phyloP scores from a whole-genome alignment of 2,797 vertebrate species.

The Propithecus perrieri region DNA sequence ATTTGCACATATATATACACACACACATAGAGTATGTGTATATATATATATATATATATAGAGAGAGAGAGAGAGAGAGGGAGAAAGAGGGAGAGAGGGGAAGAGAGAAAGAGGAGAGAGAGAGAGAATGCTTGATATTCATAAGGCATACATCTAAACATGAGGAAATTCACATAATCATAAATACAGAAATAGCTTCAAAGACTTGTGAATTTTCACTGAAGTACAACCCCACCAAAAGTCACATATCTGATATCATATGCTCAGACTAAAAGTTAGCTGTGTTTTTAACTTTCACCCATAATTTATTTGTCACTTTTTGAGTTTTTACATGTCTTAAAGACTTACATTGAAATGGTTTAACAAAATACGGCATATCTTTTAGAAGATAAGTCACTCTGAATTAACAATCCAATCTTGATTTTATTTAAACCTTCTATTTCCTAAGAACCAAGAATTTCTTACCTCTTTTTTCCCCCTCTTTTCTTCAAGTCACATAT shows the following conservation, averaged over 20 bases:
- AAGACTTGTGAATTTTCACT: background rate
- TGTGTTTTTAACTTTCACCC: background rate
- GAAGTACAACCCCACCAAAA: background rate
- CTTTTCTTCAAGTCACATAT: background rate
- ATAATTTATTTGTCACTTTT: background rate
- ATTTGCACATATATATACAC: background rate
- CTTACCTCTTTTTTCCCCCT: background rate
- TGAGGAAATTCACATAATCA: background rate
- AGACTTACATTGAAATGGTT: background rate
- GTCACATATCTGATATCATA: background rate
- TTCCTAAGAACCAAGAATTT: background rate
- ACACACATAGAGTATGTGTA: no score
- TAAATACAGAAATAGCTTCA: background rate
- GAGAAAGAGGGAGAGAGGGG: background rate
- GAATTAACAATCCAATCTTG: background rate
- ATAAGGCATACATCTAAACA: background rate
- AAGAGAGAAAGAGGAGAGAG: background rate
- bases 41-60: no score
- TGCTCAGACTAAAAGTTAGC: background rate
- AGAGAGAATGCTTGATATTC: background rate
- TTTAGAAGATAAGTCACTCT: background rate
- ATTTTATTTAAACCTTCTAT: background rate
- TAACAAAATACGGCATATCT: background rate
- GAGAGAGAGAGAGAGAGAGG: background rate
- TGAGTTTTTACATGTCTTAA: background rate